Percentiles rank a stretch among this genome's conserved stretches.
These are phyloP conservation scores for Carposina sasakii DNA, from an alignment of 1,140 invertebrate genomes.

Conservation along the genomic window DNA sequence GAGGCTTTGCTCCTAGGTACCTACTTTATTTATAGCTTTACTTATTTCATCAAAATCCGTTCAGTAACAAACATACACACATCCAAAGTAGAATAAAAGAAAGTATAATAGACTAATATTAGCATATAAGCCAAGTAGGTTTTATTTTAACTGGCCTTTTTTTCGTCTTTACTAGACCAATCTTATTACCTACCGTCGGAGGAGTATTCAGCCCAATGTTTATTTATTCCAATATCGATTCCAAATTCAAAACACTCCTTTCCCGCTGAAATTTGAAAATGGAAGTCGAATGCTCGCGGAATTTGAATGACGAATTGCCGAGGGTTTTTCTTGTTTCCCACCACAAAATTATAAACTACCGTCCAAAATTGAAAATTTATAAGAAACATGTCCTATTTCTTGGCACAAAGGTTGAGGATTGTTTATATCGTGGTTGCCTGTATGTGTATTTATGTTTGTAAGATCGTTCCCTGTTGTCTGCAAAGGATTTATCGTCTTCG, in stretches of 20 bases:
- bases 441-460: conserved; percentile 26
- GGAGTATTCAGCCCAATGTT: too few species aligned
- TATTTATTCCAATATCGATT: conserved; percentile 10
- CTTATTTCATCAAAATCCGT: too few species aligned
- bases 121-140: too few species aligned
- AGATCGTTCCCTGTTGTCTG: conserved; percentile 63
- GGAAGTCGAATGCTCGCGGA: conserved; percentile 50
- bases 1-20: too few species aligned
- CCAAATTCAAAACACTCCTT: conserved; percentile 31
- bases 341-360: conserved; percentile 31
- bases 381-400: neutral
- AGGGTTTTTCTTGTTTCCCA: conserved; percentile 63
- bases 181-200: too few species aligned
- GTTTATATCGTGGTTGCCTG: neutral
- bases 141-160: too few species aligned
- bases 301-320: conserved; percentile 67
- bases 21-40: too few species aligned
- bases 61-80: too few species aligned
- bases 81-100: too few species aligned
- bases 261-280: conserved; percentile 49
- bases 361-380: neutral
- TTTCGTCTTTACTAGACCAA: too few species aligned
- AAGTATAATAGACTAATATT: too few species aligned
- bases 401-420: neutral
- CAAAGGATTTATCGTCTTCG: conserved; percentile 67